phyloP scores from a whole-genome alignment of 2,888 invertebrate genomes.

The Amiota mariae region DNA sequence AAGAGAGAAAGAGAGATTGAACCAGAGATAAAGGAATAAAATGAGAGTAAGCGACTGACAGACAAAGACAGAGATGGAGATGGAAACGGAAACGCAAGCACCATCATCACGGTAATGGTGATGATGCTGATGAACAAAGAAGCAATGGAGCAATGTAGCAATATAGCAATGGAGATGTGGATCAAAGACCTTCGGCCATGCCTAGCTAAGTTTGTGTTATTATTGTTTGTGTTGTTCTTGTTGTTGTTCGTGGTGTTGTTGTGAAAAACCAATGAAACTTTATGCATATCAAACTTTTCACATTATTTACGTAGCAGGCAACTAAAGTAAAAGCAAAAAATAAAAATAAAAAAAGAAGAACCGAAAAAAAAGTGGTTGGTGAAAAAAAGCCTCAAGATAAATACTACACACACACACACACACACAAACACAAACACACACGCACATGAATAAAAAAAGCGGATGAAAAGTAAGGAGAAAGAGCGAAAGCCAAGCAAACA shows the following conservation, averaged over 20 bases:
- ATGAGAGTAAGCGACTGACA: background rate
- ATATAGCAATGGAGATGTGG: too few species aligned
- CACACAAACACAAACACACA: too few species aligned
- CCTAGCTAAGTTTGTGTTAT: background rate
- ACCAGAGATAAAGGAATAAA: background rate
- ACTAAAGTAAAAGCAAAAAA: background rate
- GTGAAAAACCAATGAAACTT: conserved; percentile 30
- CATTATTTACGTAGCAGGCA: conserved; percentile 23
- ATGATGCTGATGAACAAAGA: too few species aligned
- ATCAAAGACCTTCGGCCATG: background rate
- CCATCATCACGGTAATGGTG: too few species aligned
- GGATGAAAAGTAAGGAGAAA: too few species aligned
- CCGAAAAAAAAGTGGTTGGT: background rate
- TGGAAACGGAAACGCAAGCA: conserved; percentile 32
- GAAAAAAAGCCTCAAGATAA: background rate
- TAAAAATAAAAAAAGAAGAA: too few species aligned
- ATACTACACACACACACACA: background rate
- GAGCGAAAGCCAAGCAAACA: background rate
- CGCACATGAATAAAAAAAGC: background rate
- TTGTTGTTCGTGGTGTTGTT: too few species aligned
- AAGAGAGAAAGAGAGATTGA: background rate
- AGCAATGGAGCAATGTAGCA: too few species aligned
- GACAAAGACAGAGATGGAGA: background rate
- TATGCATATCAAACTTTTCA: conserved; percentile 40
- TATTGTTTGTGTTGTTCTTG: too few species aligned